Evolutionary conservation across 2,888 invertebrate genomes (phyloP).

Genomic region (Caenorhabditis japonica): DNA sequence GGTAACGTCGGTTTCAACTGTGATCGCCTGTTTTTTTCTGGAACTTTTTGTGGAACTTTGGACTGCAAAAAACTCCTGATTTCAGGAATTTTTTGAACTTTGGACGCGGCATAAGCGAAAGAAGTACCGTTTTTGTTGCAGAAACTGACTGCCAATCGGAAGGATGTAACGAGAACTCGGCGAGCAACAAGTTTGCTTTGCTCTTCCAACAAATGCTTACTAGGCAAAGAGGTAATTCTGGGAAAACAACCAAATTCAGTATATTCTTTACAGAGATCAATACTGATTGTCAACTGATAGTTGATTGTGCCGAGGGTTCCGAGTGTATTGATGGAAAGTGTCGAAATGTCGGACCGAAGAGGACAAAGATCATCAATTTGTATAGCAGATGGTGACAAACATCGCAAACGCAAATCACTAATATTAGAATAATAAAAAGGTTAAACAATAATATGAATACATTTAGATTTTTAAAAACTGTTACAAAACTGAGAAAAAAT

Average conservation of each 20-base stretch:
- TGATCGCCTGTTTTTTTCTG: no score
- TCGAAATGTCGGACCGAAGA: slow-evolving; percentile 12
- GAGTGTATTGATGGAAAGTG: slow-evolving; percentile 36
- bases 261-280: slow-evolving; percentile 25
- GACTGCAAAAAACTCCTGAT: no score
- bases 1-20: no score
- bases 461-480: no score
- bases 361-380: slow-evolving; percentile 46
- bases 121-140: no score
- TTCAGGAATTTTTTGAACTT: no score
- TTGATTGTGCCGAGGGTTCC: slow-evolving; percentile 33
- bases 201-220: slow-evolving; percentile 43
- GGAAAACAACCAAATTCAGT: no score
- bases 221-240: slow-evolving; percentile 28
- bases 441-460: no score
- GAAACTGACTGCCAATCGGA: slow-evolving; percentile 14
- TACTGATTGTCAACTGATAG: slow-evolving; percentile 23
- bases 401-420: no score
- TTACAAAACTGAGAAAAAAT: no score
- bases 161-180: slow-evolving; percentile 18
- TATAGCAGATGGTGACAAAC: slow-evolving; percentile 47
- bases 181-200: slow-evolving; percentile 43
- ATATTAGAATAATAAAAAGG: slow-evolving; percentile 5
- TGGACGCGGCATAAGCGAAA: no score
- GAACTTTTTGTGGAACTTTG: no score